These are phyloP conservation scores for Leucania comma DNA, from an alignment of 2,888 invertebrate species.

Conservation along the genomic window DNA sequence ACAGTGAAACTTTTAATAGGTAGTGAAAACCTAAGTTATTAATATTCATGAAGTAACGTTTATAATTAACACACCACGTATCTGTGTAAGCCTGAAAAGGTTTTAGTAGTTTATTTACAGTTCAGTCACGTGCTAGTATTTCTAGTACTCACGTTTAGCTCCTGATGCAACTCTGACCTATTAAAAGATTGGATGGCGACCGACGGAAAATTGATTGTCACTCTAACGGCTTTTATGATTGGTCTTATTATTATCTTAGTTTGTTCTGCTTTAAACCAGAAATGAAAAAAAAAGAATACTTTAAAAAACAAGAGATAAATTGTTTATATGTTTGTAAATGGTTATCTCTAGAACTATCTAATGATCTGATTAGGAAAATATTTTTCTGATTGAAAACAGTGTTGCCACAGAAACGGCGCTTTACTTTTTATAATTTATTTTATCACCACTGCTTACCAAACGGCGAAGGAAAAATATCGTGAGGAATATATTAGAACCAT, in stretches of 20 bases:
- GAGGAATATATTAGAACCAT: too few relatives aligned
- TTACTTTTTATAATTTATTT: too few relatives aligned
- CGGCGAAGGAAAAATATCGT: too few relatives aligned
- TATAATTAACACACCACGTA: conserved; percentile 28
- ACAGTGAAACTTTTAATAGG: conserved; percentile 18
- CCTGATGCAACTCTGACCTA: conserved; percentile 39
- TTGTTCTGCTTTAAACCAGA: conserved; percentile 33
- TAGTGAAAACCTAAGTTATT: conserved; percentile 13
- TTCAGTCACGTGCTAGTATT: conserved; percentile 42
- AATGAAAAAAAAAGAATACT: neutral
- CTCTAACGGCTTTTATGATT: conserved; percentile 41
- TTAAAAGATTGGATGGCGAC: conserved; percentile 50
- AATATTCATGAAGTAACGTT: conserved; percentile 33
- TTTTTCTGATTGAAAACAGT: neutral
- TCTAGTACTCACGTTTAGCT: conserved; percentile 30
- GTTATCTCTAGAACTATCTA: too few relatives aligned
- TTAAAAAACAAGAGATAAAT: neutral
- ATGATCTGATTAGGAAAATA: neutral
- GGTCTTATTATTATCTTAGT: conserved; percentile 35
- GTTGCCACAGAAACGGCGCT: too few relatives aligned
- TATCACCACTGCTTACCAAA: too few relatives aligned
- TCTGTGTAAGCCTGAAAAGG: neutral
- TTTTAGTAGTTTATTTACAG: conserved; percentile 22
- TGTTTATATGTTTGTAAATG: neutral
- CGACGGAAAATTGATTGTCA: conserved; percentile 56